Evolutionary conservation across 2,797 vertebrate genomes (phyloP), one percentile per base, ranked within the genome.

Genomic region (Chanos chanos): DNA sequence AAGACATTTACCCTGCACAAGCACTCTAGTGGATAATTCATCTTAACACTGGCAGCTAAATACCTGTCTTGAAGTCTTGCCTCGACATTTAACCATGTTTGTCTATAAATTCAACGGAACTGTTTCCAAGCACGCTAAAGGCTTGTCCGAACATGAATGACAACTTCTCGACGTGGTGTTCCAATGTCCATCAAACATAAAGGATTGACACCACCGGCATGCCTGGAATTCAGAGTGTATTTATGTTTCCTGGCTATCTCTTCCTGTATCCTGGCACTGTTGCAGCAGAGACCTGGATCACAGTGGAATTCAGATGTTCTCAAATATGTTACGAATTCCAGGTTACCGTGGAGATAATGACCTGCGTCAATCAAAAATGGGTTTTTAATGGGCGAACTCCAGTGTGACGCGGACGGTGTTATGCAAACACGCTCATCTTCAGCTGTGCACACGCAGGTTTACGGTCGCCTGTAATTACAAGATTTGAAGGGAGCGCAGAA

Each of bases 1-100:
- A 52, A 52, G 52, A 52, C 49, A 52, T 52, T 49, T 49, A 36
- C 5, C 12, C n/a, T n/a, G n/a, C n/a, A n/a, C n/a, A n/a, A 5
- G 18, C 22, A 52, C 49, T 36, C 31, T 3, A 6, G 24, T 30
- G 52, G 52, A 15, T 36, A 33, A 36, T 37, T 50, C 21, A 22
- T 52, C 33, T 19, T 36, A 5, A 10, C 3, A 1, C 13, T 9
- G 5, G 8, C 19, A 22, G 50, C 50, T 50, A 52, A 52, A 21
- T 8, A 12, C 21, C 15, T n/a, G 12, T 37, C 24, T 52, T 25
- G 31, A 13, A n/a, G 33, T 52, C 51, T 52, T 7, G 8, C 15
- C 33, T 37, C 3, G 37, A 52, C 52, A 52, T 37, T 52, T 4
- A n/a, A 2, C 30, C 22, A 3, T 15, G 9, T 19, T 31, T 18